Percentiles rank a stretch among this genome's conserved stretches.
These are phyloP conservation scores for Rugalucina vietnamica DNA, from an alignment of 2,888 invertebrate species.

Conservation along the genomic window DNA sequence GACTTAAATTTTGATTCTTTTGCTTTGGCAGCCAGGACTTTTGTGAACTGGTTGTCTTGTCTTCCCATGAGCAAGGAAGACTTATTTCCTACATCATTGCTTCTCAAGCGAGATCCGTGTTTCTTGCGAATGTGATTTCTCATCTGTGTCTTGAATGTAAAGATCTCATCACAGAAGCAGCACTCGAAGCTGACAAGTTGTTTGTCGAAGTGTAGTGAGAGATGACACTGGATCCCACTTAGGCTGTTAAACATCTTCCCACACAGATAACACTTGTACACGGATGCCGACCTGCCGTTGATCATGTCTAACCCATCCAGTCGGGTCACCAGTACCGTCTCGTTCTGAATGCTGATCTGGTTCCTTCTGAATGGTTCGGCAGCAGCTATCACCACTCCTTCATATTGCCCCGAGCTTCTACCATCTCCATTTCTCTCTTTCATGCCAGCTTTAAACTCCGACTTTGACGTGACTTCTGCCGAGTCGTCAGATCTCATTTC, in stretches of 20 bases:
- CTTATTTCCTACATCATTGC: neutral
- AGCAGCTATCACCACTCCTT: slow-evolving; percentile 39
- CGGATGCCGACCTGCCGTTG: slow-evolving; percentile 76
- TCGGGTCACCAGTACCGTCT: slow-evolving; percentile 80
- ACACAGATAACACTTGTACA: slow-evolving; percentile 83
- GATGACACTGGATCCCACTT: slow-evolving; percentile 79
- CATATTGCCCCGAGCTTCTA: slow-evolving; percentile 37
- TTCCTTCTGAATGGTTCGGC: slow-evolving; percentile 45
- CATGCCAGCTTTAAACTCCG: neutral
- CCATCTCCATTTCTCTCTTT: slow-evolving; percentile 9
- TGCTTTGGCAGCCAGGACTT: neutral
- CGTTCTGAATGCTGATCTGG: slow-evolving; percentile 74
- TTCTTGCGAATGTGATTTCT: slow-evolving; percentile 71
- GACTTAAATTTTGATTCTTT: neutral
- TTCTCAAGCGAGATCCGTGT: slow-evolving; percentile 45
- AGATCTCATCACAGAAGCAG: slow-evolving; percentile 78
- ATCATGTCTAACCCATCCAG: slow-evolving; percentile 78
- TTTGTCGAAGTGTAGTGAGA: slow-evolving; percentile 80
- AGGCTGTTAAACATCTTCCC: slow-evolving; percentile 78
- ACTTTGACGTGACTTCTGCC: neutral
- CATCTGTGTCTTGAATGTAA: slow-evolving; percentile 78
- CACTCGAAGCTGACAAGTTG: slow-evolving; percentile 78
- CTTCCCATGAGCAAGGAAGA: neutral
- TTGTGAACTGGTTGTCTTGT: neutral
- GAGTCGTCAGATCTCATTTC: slow-evolving; percentile 52